Base-by-base conservation (phyloP, 2,113 vertebrate species). In the Dascyllus trimaculatus region DNA sequence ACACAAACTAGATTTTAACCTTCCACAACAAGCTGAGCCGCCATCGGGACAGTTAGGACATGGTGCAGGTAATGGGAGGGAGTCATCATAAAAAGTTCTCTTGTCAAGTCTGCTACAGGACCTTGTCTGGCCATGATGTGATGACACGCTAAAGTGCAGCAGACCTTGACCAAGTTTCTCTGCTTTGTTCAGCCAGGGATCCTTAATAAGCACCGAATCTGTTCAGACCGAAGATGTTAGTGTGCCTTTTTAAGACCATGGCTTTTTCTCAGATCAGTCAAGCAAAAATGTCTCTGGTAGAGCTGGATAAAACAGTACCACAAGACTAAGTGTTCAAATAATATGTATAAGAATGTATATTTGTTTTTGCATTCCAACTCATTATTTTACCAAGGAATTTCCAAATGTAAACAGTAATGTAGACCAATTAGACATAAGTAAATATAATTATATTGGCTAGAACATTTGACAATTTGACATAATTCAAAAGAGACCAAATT, bases 91-190 rank as follows among this genome's bases (percentile, higher is more conserved):
- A 57, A 69, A 67, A 74, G 65, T 68, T 64, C 4, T 58, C 75
- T 48, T 72, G 48, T 75, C 57, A 81, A 70, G 49, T 76, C 40
- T 73, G 40, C 64, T 66, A 17, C 68, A 56, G 58, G 68, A 71
- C 54, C 43, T 49, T 65, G 72, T 85, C 74, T 40, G 54, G 53
- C 54, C 53, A 70, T 54, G 35, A 61, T 73, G 54, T 61, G 61
- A 69, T 26, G 45, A 29, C 13, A 43, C 17, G 57, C 48, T 73
- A n/a, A 64, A 82, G 61, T 75, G 77, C 66, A 75, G 49, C n/a
- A 71, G 83, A 74, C 74, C 62, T 81, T 75, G 54, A 71, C 58
- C 22, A 74, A 48, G 46, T 69, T 76, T 15, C 60, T 58, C 64
- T 51, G 17, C 59, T 57, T 80, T 61, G 35, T 11, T 62, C 52